These are phyloP conservation scores for Columba guinea DNA, from an alignment of 2,797 vertebrate genomes.

Conservation along the genomic window DNA sequence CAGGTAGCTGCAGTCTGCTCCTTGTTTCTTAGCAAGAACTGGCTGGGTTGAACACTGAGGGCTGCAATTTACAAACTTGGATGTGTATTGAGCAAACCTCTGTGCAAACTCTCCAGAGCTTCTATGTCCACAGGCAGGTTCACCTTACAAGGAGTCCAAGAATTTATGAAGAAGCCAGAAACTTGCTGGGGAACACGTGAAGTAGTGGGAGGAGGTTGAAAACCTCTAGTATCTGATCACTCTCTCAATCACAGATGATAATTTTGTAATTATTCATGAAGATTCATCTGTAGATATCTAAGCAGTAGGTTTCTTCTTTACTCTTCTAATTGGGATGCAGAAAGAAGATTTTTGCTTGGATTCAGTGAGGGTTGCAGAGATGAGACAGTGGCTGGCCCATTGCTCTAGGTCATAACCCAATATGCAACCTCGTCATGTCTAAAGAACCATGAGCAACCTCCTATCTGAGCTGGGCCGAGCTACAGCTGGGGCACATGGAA, in stretches of 20 bases:
- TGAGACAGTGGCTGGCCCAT: background rate
- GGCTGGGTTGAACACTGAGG: background rate
- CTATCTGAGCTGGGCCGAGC: background rate
- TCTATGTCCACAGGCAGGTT: background rate
- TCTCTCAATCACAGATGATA: background rate
- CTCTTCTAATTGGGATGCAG: background rate
- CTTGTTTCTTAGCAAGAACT: background rate
- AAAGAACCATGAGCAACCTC: background rate
- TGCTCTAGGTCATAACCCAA: background rate
- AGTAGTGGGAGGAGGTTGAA: background rate
- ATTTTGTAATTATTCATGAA: background rate
- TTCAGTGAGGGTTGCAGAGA: background rate
- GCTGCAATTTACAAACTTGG: background rate
- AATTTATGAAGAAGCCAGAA: background rate
- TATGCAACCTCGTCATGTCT: background rate
- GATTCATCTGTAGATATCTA: background rate
- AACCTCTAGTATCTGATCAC: background rate
- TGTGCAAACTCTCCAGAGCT: background rate
- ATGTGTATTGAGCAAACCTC: background rate
- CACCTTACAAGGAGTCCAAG: background rate
- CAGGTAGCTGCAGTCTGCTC: background rate
- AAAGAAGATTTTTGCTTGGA: background rate
- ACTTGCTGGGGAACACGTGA: background rate
- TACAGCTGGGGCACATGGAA: background rate
- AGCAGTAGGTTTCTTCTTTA: background rate